phyloP scores from a whole-genome alignment of 2,888 invertebrate genomes.

The Ptychoptera contaminata region DNA sequence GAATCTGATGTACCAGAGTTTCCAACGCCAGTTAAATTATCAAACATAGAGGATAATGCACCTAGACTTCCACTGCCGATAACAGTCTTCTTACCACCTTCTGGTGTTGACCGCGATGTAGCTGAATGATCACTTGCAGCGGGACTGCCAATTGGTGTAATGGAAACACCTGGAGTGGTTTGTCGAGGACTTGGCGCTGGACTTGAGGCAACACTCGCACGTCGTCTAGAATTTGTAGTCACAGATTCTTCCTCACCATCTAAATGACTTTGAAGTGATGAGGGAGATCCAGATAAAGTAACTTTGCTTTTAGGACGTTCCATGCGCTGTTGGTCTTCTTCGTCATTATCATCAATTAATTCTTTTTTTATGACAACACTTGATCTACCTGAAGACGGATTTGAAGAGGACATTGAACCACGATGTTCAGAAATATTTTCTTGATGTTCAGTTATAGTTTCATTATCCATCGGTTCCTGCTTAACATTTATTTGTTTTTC shows the following conservation, averaged over 20 bases:
- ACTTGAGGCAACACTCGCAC: conserved; percentile 9
- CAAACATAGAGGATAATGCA: conserved; percentile 81
- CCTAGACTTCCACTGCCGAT: conserved; percentile 48
- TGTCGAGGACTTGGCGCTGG: conserved; percentile 38
- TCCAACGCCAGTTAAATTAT: conserved; percentile 53
- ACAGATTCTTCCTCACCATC: conserved; percentile 31
- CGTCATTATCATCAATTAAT: background rate
- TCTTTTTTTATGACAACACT: no score
- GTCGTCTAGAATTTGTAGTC: conserved; percentile 8
- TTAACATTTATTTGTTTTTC: conserved; percentile 18
- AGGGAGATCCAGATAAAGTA: no score
- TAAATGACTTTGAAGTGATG: conserved; percentile 15
- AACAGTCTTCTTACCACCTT: conserved; percentile 37
- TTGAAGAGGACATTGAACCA: no score
- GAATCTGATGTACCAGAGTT: conserved; percentile 17
- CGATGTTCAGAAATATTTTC: background rate
- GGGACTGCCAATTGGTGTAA: conserved; percentile 42
- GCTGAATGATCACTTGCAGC: conserved; percentile 57
- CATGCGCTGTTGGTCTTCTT: background rate
- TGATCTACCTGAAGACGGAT: no score
- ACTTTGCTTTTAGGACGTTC: conserved; percentile 1
- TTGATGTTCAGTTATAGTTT: background rate
- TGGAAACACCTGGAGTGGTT: conserved; percentile 20
- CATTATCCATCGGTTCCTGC: conserved; percentile 21
- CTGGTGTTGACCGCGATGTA: conserved; percentile 51